A percentile compares a stretch with the other conserved stretches of the same genome.
phyloP scores from a whole-genome alignment of 2,797 vertebrate species.

The Chanos chanos region DNA sequence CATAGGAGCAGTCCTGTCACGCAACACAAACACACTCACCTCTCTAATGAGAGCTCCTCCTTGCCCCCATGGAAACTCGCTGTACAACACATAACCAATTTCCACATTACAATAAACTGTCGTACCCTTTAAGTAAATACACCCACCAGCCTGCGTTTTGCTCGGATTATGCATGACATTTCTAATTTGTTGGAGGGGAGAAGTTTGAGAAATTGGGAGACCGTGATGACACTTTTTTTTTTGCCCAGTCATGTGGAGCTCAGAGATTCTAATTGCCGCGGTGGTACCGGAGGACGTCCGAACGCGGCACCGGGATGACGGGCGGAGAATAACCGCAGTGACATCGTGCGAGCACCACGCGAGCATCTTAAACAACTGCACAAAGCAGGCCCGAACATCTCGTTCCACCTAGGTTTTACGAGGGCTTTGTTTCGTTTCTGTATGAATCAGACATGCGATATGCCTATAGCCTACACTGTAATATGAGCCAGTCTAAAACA shows the following conservation, averaged over 20 bases:
- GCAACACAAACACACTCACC: slow-evolving; percentile 37
- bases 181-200: slow-evolving; percentile 51
- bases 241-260: slow-evolving; percentile 56
- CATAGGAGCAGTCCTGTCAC: slow-evolving; percentile 44
- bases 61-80: slow-evolving; percentile 3
- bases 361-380: too few species aligned
- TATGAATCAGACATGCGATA: too few species aligned
- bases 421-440: too few species aligned
- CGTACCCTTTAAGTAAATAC: slow-evolving; percentile 41
- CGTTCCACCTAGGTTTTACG: too few species aligned
- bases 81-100: slow-evolving; percentile 13
- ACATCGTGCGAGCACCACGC: too few species aligned
- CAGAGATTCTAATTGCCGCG: slow-evolving; percentile 55
- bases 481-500: too few species aligned
- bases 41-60: slow-evolving; percentile 46
- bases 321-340: too few species aligned
- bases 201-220: slow-evolving; percentile 33
- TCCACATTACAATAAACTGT: slow-evolving; percentile 52
- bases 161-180: slow-evolving; percentile 57
- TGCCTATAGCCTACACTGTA: too few species aligned
- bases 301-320: slow-evolving; percentile 23
- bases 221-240: slow-evolving; percentile 41
- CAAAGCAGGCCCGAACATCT: too few species aligned
- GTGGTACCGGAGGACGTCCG: slow-evolving; percentile 29
- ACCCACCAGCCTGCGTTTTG: slow-evolving; percentile 43